Evolutionary conservation across 2,797 vertebrate species (phyloP).

Genomic region (Lycodopsis pacificus): DNA sequence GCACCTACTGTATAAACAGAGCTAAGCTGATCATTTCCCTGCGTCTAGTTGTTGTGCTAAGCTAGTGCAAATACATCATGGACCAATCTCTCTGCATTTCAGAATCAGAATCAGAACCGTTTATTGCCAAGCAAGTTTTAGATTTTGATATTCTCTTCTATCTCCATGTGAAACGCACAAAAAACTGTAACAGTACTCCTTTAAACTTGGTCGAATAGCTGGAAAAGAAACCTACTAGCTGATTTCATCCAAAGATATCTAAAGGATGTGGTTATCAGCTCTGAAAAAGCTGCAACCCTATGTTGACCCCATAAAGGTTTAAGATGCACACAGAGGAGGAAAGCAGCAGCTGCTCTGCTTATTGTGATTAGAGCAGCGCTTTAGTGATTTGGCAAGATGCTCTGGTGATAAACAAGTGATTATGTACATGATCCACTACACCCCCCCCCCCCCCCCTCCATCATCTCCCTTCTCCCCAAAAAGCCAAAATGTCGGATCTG

Average conservation of each 20-base stretch:
- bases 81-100: not conserved
- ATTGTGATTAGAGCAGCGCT: slow-evolving; percentile 67
- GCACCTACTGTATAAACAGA: too few species aligned
- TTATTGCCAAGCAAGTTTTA: too few species aligned
- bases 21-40: too few species aligned
- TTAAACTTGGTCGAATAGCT: not conserved
- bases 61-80: not conserved
- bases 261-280: not conserved
- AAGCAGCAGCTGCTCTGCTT: slow-evolving; percentile 59
- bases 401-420: slow-evolving; percentile 75
- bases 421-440: slow-evolving; percentile 78
- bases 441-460: slow-evolving; percentile 19
- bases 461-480: slow-evolving; percentile 39
- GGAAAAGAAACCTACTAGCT: not conserved
- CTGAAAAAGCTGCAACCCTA: not conserved
- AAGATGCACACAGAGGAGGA: slow-evolving; percentile 37
- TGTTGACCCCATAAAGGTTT: slow-evolving; percentile 30
- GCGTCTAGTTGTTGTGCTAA: not conserved
- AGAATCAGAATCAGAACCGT: too few species aligned
- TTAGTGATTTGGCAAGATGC: slow-evolving; percentile 71
- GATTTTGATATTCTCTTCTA: not conserved
- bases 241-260: not conserved
- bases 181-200: not conserved
- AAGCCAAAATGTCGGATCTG: slow-evolving; percentile 63
- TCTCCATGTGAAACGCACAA: not conserved